phyloP scores from a whole-genome alignment of 2,888 invertebrate species.

The Gymnocheta viridis region DNA sequence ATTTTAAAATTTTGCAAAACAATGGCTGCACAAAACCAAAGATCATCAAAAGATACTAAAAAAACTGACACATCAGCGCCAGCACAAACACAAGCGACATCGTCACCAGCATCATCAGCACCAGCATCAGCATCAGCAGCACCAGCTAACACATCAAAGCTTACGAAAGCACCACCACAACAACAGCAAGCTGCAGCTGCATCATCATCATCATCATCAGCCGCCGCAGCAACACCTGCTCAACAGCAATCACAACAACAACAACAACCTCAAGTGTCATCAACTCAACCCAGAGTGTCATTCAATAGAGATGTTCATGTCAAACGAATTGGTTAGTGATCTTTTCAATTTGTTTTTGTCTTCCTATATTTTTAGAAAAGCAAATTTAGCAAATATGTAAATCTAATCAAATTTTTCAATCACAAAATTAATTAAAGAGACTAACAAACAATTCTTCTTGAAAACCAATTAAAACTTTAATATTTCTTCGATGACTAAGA shows the following conservation, averaged over 20 bases:
- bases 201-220: conserved; percentile 19
- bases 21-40: conserved; percentile 74
- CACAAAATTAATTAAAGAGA: no score
- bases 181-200: not conserved
- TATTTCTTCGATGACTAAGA: no score
- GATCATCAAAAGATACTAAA: conserved; percentile 69
- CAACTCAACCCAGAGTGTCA: conserved; percentile 86
- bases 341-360: conserved; percentile 19
- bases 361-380: not conserved
- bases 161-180: conserved; percentile 11
- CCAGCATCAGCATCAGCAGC: conserved; percentile 51
- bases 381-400: not conserved
- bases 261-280: conserved; percentile 59
- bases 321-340: conserved; percentile 91
- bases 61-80: conserved; percentile 57
- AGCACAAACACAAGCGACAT: conserved; percentile 58
- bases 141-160: conserved; percentile 40
- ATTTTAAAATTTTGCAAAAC: conserved; percentile 72
- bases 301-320: conserved; percentile 96
- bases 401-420: no score
- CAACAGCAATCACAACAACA: conserved; percentile 50
- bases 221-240: conserved; percentile 16
- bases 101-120: conserved; percentile 49
- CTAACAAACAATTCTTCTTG: no score
- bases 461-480: no score